Base-by-base conservation (phyloP, 2,113 vertebrate species). In the Mesoclemmys tuberculata region DNA sequence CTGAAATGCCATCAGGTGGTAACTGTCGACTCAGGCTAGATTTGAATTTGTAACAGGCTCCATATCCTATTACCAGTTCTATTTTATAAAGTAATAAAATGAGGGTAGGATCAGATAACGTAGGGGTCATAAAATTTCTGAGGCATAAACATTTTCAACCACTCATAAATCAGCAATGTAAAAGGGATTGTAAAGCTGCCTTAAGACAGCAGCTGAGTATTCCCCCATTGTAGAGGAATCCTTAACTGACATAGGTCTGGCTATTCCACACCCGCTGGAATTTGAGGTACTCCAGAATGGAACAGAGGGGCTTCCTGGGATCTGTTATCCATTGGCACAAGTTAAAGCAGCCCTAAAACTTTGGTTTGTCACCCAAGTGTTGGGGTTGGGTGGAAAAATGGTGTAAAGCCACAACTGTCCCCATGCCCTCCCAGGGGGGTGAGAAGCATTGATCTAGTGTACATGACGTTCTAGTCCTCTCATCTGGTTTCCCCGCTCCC, bases 1-100 rank as follows among this genome's bases (percentile, higher is more conserved):
- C 71, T 74, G 71, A 74, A 74, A 44, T 44, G 22, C 71, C 38
- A 6, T 44, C 10, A 44, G 41, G 24, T 55, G 58, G 2, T 87
- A 52, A 5, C 12, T 81, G 2, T 13, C 80, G 54, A 78, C 26
- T 64, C 0, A 0, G 44, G 80, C 11, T 1, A 0, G 11, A 8
- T 58, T 54, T 88, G 51, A 81, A 68, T 19, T 29, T 21, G n/a
- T 38, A 74, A 41, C 38, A 22, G n/a, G 35, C n/a, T 74, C 38
- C 18, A 38, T 41, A 19, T 74, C n/a, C n/a, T 21, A 41, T 38
- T 74, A 24, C 18, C 21, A 74, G 21, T 74, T 74, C n/a, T 38
- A 3, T 74, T 74, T 74, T 22, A 21, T 22, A 21, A n/a, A 74
- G 38, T 74, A 41, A 74, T 38, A 71, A 41, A 38, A 38, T 74